These are phyloP conservation scores for Edolisoma coerulescens DNA, from an alignment of 2,113 vertebrate genomes.

Conservation along the genomic window DNA sequence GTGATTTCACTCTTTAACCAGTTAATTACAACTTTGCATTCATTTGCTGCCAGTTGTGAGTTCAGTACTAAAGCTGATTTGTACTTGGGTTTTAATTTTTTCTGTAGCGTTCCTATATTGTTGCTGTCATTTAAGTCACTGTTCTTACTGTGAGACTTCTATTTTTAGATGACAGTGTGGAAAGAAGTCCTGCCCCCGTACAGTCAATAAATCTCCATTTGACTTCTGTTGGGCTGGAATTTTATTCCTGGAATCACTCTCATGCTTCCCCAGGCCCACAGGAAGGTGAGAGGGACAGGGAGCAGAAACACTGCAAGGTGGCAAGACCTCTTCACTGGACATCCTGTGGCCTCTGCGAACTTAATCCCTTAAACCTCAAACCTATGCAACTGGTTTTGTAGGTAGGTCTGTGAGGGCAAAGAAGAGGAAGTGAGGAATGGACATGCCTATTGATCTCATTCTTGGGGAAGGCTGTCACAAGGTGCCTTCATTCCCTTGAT, in stretches of 20 bases:
- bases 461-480: neutral
- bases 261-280: neutral
- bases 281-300: neutral
- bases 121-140: neutral
- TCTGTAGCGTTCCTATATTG: neutral
- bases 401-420: neutral
- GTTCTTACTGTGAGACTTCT: neutral
- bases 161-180: neutral
- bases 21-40: neutral
- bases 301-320: neutral
- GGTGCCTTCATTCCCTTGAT: neutral
- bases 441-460: neutral
- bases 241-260: neutral
- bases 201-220: neutral
- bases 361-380: neutral
- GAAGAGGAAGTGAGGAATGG: neutral
- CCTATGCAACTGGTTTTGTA: neutral
- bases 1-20: neutral
- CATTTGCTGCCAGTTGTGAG: neutral
- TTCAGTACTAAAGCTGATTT: neutral
- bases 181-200: neutral
- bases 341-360: neutral
- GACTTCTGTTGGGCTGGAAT: neutral
- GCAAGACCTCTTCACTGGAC: rapidly evolving
- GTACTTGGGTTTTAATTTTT: neutral